Conservation (phyloP, 1,140 invertebrate species). For the Drosophila busckii region DNA sequence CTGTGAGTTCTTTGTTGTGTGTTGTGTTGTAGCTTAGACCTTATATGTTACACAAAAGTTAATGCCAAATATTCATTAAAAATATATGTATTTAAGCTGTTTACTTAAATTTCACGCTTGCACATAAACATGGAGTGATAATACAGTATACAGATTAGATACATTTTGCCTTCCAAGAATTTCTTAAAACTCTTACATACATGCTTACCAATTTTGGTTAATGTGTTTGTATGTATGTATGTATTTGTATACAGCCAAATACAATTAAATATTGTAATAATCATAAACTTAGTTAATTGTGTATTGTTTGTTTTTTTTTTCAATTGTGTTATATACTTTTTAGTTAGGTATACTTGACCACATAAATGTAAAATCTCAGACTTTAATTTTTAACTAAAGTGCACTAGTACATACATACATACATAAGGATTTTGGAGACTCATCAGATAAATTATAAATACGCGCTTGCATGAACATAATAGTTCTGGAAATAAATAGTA, state of each 20-base stretch:
- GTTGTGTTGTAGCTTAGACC: conserved; percentile 49
- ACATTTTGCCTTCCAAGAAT: conserved; percentile 21
- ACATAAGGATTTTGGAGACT: too few relatives aligned
- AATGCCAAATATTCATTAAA: conserved; percentile 69
- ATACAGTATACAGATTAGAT: conserved; percentile 36
- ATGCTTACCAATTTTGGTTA: conserved; percentile 4
- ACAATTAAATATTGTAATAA: conserved; percentile 50
- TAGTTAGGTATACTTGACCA: conserved; percentile 57
- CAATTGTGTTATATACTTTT: conserved; percentile 34
- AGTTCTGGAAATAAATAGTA: too few relatives aligned
- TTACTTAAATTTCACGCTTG: conserved; percentile 48
- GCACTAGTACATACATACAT: too few relatives aligned
- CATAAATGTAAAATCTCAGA: conserved; percentile 75
- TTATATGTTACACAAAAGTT: conserved; percentile 71
- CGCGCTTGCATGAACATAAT: too few relatives aligned
- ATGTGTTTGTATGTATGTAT: conserved; percentile 8
- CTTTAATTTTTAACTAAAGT: conserved; percentile 78
- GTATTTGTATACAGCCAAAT: conserved; percentile 55
- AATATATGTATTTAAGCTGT: conserved; percentile 66
- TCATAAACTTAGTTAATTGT: conserved; percentile 61
- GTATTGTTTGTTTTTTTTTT: conserved; percentile 7
- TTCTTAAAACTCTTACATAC: too few relatives aligned
- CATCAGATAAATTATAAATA: too few relatives aligned
- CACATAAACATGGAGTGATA: conserved; percentile 44
- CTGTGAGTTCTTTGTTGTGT: conserved; percentile 30